Conservation (phyloP, 2,113 vertebrate species). For the Lampris megalopsis region DNA sequence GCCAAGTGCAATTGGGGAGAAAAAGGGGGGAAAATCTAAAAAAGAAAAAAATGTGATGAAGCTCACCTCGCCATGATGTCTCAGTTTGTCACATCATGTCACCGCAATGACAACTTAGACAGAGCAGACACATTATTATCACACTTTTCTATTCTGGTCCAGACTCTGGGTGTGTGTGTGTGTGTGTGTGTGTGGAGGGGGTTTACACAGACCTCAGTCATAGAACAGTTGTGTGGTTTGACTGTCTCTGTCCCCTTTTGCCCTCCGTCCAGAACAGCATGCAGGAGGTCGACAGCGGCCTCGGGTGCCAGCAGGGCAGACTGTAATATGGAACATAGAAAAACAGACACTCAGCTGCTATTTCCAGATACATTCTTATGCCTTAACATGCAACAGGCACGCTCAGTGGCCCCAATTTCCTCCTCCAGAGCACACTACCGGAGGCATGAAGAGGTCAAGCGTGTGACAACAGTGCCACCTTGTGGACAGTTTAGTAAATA, state of each 20-base stretch:
- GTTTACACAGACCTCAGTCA: slow-evolving; percentile 51
- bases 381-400: slow-evolving; percentile 36
- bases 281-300: slow-evolving; percentile 78
- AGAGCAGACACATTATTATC: too few species aligned
- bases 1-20: too few species aligned
- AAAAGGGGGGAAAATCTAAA: too few species aligned
- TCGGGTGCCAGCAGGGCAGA: slow-evolving; percentile 44
- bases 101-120: too few species aligned
- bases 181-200: not conserved
- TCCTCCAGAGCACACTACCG: slow-evolving; percentile 15
- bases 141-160: not conserved
- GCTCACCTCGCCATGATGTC: too few species aligned
- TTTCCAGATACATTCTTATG: slow-evolving; percentile 76
- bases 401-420: slow-evolving; percentile 59
- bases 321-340: slow-evolving; percentile 55
- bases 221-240: slow-evolving; percentile 31
- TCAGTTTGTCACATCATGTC: too few species aligned
- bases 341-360: slow-evolving; percentile 69
- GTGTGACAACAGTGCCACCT: slow-evolving; percentile 70
- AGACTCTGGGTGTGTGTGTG: not conserved
- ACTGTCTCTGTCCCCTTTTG: slow-evolving; percentile 44
- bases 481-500: slow-evolving; percentile 46
- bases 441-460: not conserved
- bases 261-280: slow-evolving; percentile 46
- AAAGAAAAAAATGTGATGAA: too few species aligned